These are phyloP conservation scores for Artibeus jamaicensis DNA, from an alignment of 2,797 vertebrate genomes.

Conservation along the genomic window DNA sequence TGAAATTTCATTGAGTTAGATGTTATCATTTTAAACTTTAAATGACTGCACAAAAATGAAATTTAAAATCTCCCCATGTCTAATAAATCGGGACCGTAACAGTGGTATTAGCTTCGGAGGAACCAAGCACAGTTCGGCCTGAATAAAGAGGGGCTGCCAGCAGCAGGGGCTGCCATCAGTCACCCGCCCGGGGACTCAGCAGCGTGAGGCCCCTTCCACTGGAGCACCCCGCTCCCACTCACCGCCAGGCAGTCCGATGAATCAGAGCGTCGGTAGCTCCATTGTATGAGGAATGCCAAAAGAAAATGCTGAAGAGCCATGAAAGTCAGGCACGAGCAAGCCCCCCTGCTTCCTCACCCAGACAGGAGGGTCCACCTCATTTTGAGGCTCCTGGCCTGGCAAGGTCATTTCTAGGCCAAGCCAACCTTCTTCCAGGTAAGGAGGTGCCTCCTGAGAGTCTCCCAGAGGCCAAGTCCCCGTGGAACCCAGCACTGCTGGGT, in stretches of 20 bases:
- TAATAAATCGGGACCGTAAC: conserved; percentile 80
- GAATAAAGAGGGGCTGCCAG: conserved; percentile 75
- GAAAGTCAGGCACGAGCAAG: neutral
- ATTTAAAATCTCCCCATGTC: conserved; percentile 75
- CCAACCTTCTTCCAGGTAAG: neutral
- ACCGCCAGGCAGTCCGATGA: rapidly evolving
- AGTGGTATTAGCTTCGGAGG: conserved; percentile 83
- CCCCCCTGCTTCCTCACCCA: rapidly evolving
- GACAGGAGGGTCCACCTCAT: too few relatives aligned
- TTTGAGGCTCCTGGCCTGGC: rapidly evolving
- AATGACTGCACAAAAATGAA: conserved; percentile 81
- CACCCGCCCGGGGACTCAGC: neutral
- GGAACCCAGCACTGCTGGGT: neutral
- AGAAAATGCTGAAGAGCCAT: rapidly evolving
- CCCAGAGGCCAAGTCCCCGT: neutral
- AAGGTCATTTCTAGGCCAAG: neutral
- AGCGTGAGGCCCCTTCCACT: neutral
- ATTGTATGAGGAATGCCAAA: neutral
- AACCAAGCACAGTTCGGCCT: conserved; percentile 76
- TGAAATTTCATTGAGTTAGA: conserved; percentile 87
- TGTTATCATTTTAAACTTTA: conserved; percentile 85
- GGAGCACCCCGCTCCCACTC: neutral
- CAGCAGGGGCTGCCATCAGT: neutral
- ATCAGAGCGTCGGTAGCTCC: neutral
- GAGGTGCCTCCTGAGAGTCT: neutral